These are phyloP conservation scores for Megamerina dolium DNA, from an alignment of 2,888 invertebrate species.

Conservation along the genomic window DNA sequence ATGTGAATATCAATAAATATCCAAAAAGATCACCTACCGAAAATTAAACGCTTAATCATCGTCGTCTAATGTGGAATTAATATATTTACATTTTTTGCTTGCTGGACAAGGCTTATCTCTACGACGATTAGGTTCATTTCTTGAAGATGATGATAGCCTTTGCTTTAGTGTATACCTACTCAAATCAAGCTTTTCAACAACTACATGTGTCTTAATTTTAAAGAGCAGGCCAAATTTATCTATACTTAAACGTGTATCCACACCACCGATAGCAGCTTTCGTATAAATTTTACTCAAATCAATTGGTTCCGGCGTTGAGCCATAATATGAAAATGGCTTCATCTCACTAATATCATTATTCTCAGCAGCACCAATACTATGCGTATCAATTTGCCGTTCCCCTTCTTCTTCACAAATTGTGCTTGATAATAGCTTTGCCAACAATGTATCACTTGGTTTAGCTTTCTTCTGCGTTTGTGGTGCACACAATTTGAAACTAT, in stretches of 20 bases:
- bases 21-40: too few relatives aligned
- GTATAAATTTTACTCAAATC: constrained; percentile 32
- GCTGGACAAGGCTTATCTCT: constrained; percentile 29
- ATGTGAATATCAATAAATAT: too few relatives aligned
- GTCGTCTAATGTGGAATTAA: too few relatives aligned
- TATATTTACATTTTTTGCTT: constrained; percentile 25
- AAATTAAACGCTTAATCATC: too few relatives aligned
- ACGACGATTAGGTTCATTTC: constrained; percentile 18
- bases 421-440: too few relatives aligned
- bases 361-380: not conserved
- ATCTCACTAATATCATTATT: not conserved
- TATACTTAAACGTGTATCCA: constrained; percentile 26
- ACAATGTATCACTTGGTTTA: too few relatives aligned
- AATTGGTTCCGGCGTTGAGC: constrained; percentile 18
- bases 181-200: constrained; percentile 23
- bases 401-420: too few relatives aligned
- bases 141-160: too few relatives aligned
- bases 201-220: constrained; percentile 27
- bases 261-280: constrained; percentile 29
- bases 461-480: too few relatives aligned
- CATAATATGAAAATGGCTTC: constrained; percentile 27
- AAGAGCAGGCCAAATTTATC: constrained; percentile 30
- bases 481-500: too few relatives aligned
- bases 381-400: not conserved
- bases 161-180: too few relatives aligned